Evolutionary conservation across 2,113 vertebrate species (phyloP), one percentile per base, ranked within the genome.

Genomic region (Aspidoscelis tigris): DNA sequence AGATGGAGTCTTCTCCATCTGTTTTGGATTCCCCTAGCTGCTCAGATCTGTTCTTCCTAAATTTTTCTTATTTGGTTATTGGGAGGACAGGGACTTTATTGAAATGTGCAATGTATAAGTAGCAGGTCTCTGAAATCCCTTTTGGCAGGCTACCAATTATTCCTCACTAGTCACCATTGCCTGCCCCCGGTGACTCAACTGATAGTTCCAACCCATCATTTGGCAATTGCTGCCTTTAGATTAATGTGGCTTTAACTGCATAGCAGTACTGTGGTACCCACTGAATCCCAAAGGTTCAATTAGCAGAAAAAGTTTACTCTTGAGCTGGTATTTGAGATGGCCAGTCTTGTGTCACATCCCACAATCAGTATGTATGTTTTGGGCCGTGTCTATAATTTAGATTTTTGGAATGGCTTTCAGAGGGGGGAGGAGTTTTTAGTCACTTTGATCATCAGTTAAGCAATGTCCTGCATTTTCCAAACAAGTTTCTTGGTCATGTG

Each of bases 221-320:
- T 80, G 43, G 47, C 71, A 66, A 85, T 85, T 85, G 77, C 77
- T 85, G 70, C 83, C n/a, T 85, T 33, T 85, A 41, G 77, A 85
- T 80, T 65, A 85, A 80, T 85, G 83, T 85, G 83, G 77, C 77
- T 79, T 85, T 77, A 80, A 26, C 70, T 65, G 58, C 14, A 74
- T 44, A 85, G 58, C 77, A 33, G 8, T 41, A 11, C 12, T 65
- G 24, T 39, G 61, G 78, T 74, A 50, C 69, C 78, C 44, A 24
- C 77, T 74, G 83, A 53, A 50, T 66, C 77, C 78, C 78, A 85
- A 80, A 85, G 83, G 77, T 74, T 85, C 76, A 85, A 85, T 85
- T 85, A 85, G 70, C 83, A 73, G 22, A 65, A 65, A 58, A 85
- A 65, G 77, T 85, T 85, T 85, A 85, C 83, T 73, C 21, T 33